phyloP scores from a whole-genome alignment of 2,888 invertebrate genomes.

The Orthosia gothica region DNA sequence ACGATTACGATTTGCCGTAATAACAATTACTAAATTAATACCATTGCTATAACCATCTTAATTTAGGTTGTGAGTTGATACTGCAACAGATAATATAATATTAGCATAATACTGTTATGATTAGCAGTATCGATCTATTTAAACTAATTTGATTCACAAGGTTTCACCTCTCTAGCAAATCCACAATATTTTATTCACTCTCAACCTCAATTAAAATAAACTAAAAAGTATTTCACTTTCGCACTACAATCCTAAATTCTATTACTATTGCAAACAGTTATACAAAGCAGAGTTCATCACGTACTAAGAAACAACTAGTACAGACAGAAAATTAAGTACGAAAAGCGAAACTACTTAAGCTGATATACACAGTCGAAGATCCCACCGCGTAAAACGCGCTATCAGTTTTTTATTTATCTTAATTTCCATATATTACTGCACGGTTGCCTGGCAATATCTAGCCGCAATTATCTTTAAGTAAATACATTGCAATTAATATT shows the following conservation, averaged over 20 bases:
- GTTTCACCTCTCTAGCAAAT: not conserved
- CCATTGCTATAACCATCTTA: too few relatives aligned
- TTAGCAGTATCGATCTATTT: not conserved
- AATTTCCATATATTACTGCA: too few relatives aligned
- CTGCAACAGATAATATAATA: too few relatives aligned
- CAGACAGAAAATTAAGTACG: slow-evolving; percentile 57
- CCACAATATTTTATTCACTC: not conserved
- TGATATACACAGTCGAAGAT: slow-evolving; percentile 41
- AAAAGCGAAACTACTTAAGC: slow-evolving; percentile 63
- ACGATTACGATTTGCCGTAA: too few relatives aligned
- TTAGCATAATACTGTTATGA: too few relatives aligned
- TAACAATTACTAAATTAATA: not conserved
- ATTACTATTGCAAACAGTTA: slow-evolving; percentile 35
- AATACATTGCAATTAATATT: too few relatives aligned
- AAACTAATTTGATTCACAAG: not conserved
- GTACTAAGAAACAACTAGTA: slow-evolving; percentile 48
- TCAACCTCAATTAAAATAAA: slow-evolving; percentile 8
- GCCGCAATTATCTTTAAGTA: too few relatives aligned
- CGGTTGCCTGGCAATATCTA: too few relatives aligned
- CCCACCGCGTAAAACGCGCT: too few relatives aligned
- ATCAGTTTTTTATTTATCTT: too few relatives aligned
- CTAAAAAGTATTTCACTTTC: slow-evolving; percentile 1
- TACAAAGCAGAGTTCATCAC: slow-evolving; percentile 39
- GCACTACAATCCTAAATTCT: slow-evolving; percentile 27
- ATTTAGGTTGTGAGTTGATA: too few relatives aligned